Base-by-base conservation (phyloP, 2,113 vertebrate genomes). In the Leucoraja erinaceus region DNA sequence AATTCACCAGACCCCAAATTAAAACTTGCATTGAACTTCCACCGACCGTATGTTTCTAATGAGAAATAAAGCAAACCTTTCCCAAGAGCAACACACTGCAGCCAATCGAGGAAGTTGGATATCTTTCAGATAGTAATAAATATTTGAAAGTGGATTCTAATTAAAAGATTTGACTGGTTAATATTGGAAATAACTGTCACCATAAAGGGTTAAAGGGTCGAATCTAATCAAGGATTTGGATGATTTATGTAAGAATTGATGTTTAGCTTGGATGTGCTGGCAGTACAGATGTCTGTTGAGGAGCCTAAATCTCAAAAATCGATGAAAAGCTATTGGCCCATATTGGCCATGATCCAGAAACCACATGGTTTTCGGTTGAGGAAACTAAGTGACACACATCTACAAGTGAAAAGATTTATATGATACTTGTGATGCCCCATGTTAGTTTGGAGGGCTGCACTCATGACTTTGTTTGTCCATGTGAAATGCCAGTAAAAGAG, bases 11-110 rank as follows among this genome's bases (percentile, higher is more conserved):
- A 54, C 38, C 47, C 33, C 63, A 72, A 91, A 72, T 91, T 47
- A 91, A 70, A 91, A 91, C 2, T 14, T 66, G 83, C 14, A 31
- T 47, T 91, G 22, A 91, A 91, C 68, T 91, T 68, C 20, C 90
- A 91, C 90, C 90, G 72, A 74, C 33, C 6, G 90, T 54, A 38
- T 63, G 38, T 38, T 38, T 68, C 88, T 90, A 91, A 74, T 68
- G 72, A 91, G 70, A 91, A 91, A 91, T 72, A 91, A 38, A 91
- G 88, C 20, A 47, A 72, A 72, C 47, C 59, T 63, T 88, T 31
- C 4, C 25, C 25, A 86, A 56, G 81, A 86, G 81, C n/a, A 25
- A 28, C 38, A n/a, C 8, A 25, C 25, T 59, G 81, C 25, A 84
- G 56, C 56, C 81, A 12, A 28, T 84, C 54, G 54, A n/a, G 56